Conservation (phyloP, 37 sponge, comb jelly and placozoan species). For the Petrosia ficiformis region DNA sequence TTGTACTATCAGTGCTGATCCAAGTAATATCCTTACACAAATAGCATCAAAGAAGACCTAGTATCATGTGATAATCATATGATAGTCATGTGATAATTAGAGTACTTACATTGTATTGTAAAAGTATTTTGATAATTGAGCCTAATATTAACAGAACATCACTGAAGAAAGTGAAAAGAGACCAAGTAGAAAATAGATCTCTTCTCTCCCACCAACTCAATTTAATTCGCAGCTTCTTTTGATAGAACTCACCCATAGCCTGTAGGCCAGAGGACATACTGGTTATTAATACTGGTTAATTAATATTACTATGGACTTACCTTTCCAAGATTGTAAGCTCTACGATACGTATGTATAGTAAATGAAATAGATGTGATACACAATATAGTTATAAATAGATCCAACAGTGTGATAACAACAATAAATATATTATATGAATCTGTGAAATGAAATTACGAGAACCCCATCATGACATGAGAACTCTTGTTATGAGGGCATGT, state of each 20-base stretch:
- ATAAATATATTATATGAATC: not conserved
- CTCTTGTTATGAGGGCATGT: too few relatives aligned
- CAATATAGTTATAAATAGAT: slow-evolving; percentile 11
- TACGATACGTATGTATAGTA: slow-evolving; percentile 12
- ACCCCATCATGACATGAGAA: too few relatives aligned
- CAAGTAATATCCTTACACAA: slow-evolving; percentile 26
- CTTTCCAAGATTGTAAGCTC: slow-evolving; percentile 24
- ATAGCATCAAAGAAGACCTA: not conserved
- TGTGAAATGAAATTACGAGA: too few relatives aligned
- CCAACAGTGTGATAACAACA: slow-evolving; percentile 13
- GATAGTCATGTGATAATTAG: not conserved
- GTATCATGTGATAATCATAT: not conserved
- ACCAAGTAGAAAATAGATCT: slow-evolving; percentile 32
- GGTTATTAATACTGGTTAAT: not conserved
- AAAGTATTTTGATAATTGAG: slow-evolving; percentile 24
- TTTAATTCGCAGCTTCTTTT: slow-evolving; percentile 12
- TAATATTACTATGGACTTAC: slow-evolving; percentile 21
- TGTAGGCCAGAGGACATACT: not conserved
- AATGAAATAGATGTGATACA: slow-evolving; percentile 25
- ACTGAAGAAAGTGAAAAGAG: slow-evolving; percentile 25
- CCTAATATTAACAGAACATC: slow-evolving; percentile 33
- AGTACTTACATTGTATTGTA: slow-evolving; percentile 27
- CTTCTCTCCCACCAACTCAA: slow-evolving; percentile 51
- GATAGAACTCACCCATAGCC: slow-evolving; percentile 56
- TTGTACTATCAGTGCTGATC: slow-evolving; percentile 37